Conservation (phyloP, 2,888 invertebrate genomes). For the Chromoteleia sp. region DNA sequence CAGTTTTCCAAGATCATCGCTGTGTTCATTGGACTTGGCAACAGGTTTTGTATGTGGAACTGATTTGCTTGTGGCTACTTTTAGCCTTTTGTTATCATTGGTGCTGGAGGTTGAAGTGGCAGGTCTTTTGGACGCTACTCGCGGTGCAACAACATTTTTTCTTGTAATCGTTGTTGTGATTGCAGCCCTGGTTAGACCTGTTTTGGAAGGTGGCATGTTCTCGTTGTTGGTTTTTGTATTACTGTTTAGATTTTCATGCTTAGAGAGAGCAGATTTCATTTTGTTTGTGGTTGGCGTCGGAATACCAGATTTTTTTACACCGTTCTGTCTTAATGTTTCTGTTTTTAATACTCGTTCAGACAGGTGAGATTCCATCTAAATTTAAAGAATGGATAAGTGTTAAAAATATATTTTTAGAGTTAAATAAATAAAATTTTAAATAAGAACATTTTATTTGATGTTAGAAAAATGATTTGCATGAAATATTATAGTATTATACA, state of each 20-base stretch:
- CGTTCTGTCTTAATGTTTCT: slow-evolving; percentile 31
- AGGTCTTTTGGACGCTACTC: slow-evolving; percentile 77
- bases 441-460: no score
- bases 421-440: no score
- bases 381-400: slow-evolving; percentile 31
- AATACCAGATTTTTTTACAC: slow-evolving; percentile 50
- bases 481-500: no score
- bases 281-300: slow-evolving; percentile 28
- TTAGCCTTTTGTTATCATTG: slow-evolving; percentile 74
- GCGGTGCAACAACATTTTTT: slow-evolving; percentile 49
- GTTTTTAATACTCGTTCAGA: slow-evolving; percentile 79
- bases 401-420: no score
- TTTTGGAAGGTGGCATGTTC: slow-evolving; percentile 73
- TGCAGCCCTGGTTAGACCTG: slow-evolving; percentile 73
- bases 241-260: slow-evolving; percentile 72
- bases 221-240: slow-evolving; percentile 72
- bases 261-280: slow-evolving; percentile 2
- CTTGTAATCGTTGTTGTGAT: slow-evolving; percentile 73
- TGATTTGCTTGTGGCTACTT: slow-evolving; percentile 9
- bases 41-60: slow-evolving; percentile 61
- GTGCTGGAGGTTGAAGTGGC: slow-evolving; percentile 77
- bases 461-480: no score
- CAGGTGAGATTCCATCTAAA: slow-evolving; percentile 85
- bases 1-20: slow-evolving; percentile 33
- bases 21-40: slow-evolving; percentile 50